Evolutionary conservation across 2,888 invertebrate species (phyloP).

Genomic region (Clitarchus hookeri): DNA sequence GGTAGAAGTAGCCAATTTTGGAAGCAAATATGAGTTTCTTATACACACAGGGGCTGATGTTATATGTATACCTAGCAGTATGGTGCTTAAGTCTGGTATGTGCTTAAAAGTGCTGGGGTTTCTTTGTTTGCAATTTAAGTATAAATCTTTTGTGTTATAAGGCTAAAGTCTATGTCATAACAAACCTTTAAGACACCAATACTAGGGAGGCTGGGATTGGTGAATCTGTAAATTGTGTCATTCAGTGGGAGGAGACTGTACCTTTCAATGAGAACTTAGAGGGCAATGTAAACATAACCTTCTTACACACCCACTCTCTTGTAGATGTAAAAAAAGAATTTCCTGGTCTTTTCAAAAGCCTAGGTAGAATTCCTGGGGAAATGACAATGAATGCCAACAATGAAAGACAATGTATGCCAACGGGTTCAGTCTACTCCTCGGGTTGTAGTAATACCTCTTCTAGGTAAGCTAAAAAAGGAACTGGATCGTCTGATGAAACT

Average conservation of each 20-base stretch:
- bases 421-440: constrained; percentile 47
- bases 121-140: background rate
- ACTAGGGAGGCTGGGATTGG: background rate
- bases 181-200: background rate
- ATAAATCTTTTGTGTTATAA: background rate
- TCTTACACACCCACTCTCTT: background rate
- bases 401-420: constrained; percentile 46
- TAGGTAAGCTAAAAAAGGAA: constrained; percentile 48
- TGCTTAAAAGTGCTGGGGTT: background rate
- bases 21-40: background rate
- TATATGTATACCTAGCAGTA: background rate
- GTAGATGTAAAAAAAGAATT: background rate
- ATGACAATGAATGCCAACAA: constrained; percentile 45
- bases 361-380: constrained; percentile 29
- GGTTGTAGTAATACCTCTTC: constrained; percentile 28
- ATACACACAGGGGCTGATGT: background rate
- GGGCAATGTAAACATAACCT: background rate
- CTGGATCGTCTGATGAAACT: constrained; percentile 45
- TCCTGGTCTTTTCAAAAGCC: background rate
- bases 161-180: background rate
- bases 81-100: background rate
- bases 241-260: background rate
- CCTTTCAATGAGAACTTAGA: background rate
- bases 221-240: no score
- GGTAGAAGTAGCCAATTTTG: background rate